A percentile compares a stretch with the other conserved stretches of the same genome.
Conservation (phyloP, 2,113 vertebrate species). For the Hemiscyllium ocellatum region DNA sequence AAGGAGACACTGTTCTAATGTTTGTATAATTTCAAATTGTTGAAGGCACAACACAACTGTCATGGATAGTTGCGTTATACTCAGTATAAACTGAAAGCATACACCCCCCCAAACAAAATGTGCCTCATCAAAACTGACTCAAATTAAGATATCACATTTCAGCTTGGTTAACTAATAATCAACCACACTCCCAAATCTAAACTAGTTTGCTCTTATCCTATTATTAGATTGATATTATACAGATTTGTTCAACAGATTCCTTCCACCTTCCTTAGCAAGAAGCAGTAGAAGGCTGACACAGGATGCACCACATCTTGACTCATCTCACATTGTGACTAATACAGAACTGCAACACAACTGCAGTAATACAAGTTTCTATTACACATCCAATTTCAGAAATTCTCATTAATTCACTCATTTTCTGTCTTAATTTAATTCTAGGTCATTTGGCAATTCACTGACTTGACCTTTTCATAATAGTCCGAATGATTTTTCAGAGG, state of each 20-base stretch:
- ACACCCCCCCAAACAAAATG: background rate
- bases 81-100: background rate
- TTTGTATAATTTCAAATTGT: background rate
- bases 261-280: background rate
- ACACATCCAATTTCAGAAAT: background rate
- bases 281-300: background rate
- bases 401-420: background rate
- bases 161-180: background rate
- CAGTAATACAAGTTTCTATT: background rate
- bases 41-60: background rate
- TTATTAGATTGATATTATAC: background rate
- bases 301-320: background rate
- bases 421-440: slow-evolving; percentile 15
- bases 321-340: background rate
- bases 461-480: background rate
- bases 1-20: background rate
- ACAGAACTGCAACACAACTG: background rate
- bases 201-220: background rate
- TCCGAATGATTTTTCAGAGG: background rate
- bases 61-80: background rate
- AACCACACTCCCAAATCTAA: background rate
- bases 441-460: background rate
- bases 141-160: background rate
- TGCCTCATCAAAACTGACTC: background rate
- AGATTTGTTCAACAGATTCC: background rate